Conservation (phyloP, 2,797 vertebrate genomes). For the Thripadectes ignobilis region DNA sequence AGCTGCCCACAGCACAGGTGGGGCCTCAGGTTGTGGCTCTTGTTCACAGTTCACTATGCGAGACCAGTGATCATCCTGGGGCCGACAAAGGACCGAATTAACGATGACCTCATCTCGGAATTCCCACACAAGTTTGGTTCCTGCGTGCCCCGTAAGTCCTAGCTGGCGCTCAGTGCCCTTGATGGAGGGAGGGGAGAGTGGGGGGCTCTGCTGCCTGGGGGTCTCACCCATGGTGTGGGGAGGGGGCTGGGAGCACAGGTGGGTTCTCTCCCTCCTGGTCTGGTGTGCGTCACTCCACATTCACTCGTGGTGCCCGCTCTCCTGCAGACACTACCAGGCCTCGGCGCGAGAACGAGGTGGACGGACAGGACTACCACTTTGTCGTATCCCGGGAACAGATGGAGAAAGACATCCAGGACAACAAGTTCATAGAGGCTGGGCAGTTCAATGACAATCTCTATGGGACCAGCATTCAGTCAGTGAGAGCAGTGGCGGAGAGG, state of each 20-base stretch:
- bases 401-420: conserved; percentile 99
- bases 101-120: conserved; percentile 98
- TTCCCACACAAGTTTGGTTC: conserved; percentile 99
- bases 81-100: conserved; percentile 95
- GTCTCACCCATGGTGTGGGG: fast-evolving
- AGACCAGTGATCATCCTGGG: conserved; percentile 98
- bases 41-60: conserved; percentile 90
- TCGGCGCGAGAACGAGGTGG: conserved; percentile 92
- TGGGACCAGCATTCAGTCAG: conserved; percentile 96
- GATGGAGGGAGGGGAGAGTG: neutral
- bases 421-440: conserved; percentile 98
- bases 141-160: conserved; percentile 97
- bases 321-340: conserved; percentile 92
- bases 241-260: fast-evolving
- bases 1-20: fast-evolving
- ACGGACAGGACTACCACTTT: conserved; percentile 98
- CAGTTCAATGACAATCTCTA: conserved; percentile 99
- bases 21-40: neutral
- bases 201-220: neutral
- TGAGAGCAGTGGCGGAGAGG: conserved; percentile 95
- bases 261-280: neutral
- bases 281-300: fast-evolving
- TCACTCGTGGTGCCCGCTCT: neutral
- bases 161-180: fast-evolving
- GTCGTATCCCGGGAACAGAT: conserved; percentile 94